phyloP scores from a whole-genome alignment of 1,140 invertebrate genomes.

The Druon quercuslanigerum region DNA sequence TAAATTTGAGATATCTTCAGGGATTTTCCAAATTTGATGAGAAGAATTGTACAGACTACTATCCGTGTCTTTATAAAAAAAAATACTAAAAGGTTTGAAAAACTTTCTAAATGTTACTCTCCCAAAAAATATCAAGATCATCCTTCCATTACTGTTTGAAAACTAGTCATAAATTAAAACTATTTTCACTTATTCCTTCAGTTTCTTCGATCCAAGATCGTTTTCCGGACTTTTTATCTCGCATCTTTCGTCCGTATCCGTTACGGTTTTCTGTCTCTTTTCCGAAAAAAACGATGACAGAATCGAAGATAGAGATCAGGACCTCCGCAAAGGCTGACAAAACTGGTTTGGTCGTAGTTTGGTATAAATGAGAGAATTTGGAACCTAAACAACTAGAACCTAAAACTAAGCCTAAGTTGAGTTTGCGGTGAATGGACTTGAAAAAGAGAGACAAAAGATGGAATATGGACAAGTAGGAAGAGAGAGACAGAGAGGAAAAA shows the following conservation, averaged over 20 bases:
- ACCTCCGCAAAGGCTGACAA: conserved; percentile 21
- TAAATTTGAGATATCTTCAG: too few species aligned
- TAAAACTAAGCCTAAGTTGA: conserved; percentile 10
- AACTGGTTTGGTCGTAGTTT: conserved; percentile 24
- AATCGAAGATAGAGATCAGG: conserved; percentile 23
- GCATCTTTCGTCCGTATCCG: conserved; percentile 1
- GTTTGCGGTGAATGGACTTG: conserved; percentile 30
- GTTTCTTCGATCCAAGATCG: too few species aligned
- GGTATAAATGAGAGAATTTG: not conserved
- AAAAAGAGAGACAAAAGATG: conserved; percentile 14
- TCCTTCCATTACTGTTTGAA: too few species aligned
- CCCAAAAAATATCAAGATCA: too few species aligned
- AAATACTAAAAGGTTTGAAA: too few species aligned
- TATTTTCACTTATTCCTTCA: too few species aligned
- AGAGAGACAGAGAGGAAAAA: conserved; percentile 4
- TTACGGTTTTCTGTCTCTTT: conserved; percentile 9
- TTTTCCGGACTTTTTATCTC: not conserved
- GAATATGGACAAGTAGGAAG: conserved; percentile 13
- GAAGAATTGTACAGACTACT: too few species aligned
- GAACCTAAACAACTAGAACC: conserved; percentile 10
- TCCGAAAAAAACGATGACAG: conserved; percentile 20
- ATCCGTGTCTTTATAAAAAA: too few species aligned
- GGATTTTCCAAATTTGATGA: too few species aligned
- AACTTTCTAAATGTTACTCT: too few species aligned
- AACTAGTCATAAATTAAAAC: too few species aligned